Evolutionary conservation across 1,140 invertebrate species (phyloP), one percentile per base, ranked within the genome.

Genomic region (Drosophila bocki): DNA sequence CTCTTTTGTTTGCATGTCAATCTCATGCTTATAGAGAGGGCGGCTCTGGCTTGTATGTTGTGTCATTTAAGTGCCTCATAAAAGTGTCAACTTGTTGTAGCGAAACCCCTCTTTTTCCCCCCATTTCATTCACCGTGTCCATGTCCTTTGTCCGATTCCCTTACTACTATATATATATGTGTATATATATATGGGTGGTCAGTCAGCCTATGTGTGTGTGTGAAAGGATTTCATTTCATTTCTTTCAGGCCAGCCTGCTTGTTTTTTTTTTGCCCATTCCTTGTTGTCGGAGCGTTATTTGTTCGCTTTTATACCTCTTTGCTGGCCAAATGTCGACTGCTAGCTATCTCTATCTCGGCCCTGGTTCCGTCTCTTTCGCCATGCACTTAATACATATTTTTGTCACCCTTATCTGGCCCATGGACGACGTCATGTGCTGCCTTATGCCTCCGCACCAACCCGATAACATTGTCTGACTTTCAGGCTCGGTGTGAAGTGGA

Each of bases 31-130:
- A 74, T 72, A 60, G 68, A 72, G 69, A 72, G 69, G 69, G 69
- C 61, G 39, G 56, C 44, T 57, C 63, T 26, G 63, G 56, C 78
- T 81, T 78, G 82, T 80, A 80, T 78, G 78, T 76, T 86, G 75
- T 88, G 84, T 88, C 84, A 88, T 83, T 88, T 88, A 88, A 88
- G 84, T 83, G 84, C 84, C 84, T 88, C 84, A 88, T 88, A 88
- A 88, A 88, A 88, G 84, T 88, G 84, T 88, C 84, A 88, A 88
- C 84, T 88, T 88, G 80, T 88, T 80, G 80, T 78, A 71, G 79
- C 57, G 5, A 35, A 45, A 26, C 62, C 45, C 45, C 58, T 33
- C 45, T 22, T 8, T n/a, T 22, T 22, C 22, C 45, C 61, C 50
- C 56, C 37, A 17, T 29, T 39, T 17, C 48, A 69, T 54, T 68